Percentiles rank a stretch among this genome's conserved stretches.
Evolutionary conservation across 2,797 vertebrate genomes (phyloP).

Genomic region (Poeciliopsis presidionis): DNA sequence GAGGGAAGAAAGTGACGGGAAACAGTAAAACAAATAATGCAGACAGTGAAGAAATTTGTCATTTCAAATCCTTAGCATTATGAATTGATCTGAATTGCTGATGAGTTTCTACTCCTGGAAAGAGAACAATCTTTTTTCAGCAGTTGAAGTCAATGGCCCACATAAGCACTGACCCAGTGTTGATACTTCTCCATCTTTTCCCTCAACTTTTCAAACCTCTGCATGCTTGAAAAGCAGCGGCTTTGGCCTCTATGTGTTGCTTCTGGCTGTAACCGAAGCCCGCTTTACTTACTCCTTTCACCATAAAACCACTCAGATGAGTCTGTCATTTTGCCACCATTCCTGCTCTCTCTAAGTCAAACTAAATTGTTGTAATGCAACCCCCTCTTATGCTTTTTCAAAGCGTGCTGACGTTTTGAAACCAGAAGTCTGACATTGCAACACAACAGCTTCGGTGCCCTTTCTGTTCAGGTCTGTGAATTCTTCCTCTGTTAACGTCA

Average conservation of each 20-base stretch:
- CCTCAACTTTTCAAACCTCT: slow-evolving; percentile 1
- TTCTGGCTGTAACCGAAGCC: slow-evolving; percentile 8
- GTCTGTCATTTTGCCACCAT: neutral
- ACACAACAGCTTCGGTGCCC: neutral
- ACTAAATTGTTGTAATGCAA: slow-evolving; percentile 4
- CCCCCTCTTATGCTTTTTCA: neutral
- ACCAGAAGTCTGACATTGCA: neutral
- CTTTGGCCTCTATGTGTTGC: slow-evolving; percentile 18
- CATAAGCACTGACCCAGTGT: slow-evolving; percentile 60
- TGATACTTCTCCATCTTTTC: slow-evolving; percentile 21
- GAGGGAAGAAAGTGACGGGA: neutral
- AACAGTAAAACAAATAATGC: slow-evolving; percentile 11
- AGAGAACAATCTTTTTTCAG: slow-evolving; percentile 27
- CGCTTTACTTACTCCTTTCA: neutral
- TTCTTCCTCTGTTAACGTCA: neutral
- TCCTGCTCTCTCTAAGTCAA: slow-evolving; percentile 5
- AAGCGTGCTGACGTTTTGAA: neutral
- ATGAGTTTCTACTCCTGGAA: slow-evolving; percentile 30
- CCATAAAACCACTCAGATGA: neutral
- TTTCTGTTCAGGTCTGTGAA: slow-evolving; percentile 2
- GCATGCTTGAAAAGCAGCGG: slow-evolving; percentile 10
- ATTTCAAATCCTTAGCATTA: slow-evolving; percentile 12
- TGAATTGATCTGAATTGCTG: slow-evolving; percentile 21
- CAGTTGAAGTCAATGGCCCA: slow-evolving; percentile 50
- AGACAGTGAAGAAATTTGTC: slow-evolving; percentile 24